Base-by-base conservation (phyloP, 1,140 invertebrate species). In the Homalodisca vitripennis region DNA sequence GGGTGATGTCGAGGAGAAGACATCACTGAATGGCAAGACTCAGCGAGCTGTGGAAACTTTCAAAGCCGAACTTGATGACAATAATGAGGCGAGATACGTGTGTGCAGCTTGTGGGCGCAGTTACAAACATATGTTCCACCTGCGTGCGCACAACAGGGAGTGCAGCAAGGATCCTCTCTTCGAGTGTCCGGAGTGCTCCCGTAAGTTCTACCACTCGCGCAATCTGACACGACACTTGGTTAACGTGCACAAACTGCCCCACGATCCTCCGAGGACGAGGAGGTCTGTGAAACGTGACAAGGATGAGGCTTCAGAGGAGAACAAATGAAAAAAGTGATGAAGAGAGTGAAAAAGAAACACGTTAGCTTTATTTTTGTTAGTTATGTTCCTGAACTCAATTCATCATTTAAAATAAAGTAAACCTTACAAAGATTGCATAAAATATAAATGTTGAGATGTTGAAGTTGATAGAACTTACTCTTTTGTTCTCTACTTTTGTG, bases 181-280 rank as follows among this genome's bases (percentile, higher is more conserved):
- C 66, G 53, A 64, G 26, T 84, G 82, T 68, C 69, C 60, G 6
- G 74, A 78, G 31, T 83, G 82, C 41, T 17, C 57, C 0, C 67
- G 48, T 24, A 60, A 65, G 31, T 73, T 73, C 41, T 73, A 68
- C 27, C 74, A 73, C 41, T 32, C 48, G 1, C 14, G 70, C 6
- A 71, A 74, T 34, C 57, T 75, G 12, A 71, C 57, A 2, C 55
- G 68, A 22, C 74, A 75, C 48, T 22, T 75, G 31, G 31, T 41
- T 2, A 68, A 71, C 22, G 66, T 73, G 1, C 73, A 74, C 34
- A 70, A 70, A 32, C 14, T 60, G 3, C 53, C 48, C 1, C 48
- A 67, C 29, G 30, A 31, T 34, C 20, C 32, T 1, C 2, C 32
- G 3, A 41, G 31, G 63, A 66, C 10, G 41, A 46, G 63, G 26